A percentile compares a stretch with the other conserved stretches of the same genome.
phyloP scores from a whole-genome alignment of 92 coral and sea anemone species.

The Porites cylindrica region DNA sequence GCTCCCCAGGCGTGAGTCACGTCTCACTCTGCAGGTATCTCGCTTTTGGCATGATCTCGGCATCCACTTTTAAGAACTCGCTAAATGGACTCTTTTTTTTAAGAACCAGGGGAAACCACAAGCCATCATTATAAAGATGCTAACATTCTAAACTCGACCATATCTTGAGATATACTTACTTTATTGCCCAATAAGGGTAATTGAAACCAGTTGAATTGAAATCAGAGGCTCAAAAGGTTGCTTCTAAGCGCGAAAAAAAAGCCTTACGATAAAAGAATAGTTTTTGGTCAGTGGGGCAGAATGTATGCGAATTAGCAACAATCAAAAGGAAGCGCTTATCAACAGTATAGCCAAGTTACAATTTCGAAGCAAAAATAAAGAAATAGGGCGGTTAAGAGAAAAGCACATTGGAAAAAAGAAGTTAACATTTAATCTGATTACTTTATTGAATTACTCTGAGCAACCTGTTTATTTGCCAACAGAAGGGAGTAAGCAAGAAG shows the following conservation, averaged over 20 bases:
- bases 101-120: conserved; percentile 33
- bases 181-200: neutral
- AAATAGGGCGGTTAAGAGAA: too few species aligned
- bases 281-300: neutral
- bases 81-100: neutral
- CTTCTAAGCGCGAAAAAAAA: neutral
- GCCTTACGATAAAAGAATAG: too few species aligned
- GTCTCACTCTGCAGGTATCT: neutral
- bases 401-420: too few species aligned
- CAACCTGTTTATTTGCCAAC: too few species aligned
- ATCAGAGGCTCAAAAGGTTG: neutral
- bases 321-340: too few species aligned
- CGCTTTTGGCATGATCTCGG: neutral
- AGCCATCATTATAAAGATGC: neutral
- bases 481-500: neutral
- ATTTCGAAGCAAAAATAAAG: too few species aligned
- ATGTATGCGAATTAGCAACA: neutral
- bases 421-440: too few species aligned
- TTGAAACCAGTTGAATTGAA: neutral
- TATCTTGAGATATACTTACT: neutral
- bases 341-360: too few species aligned
- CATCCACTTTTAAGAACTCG: conserved; percentile 4
- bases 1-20: neutral
- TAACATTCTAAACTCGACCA: neutral
- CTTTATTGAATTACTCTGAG: too few species aligned